Evolutionary conservation across 2,113 vertebrate species (phyloP).

Genomic region (Saccopteryx leptura): DNA sequence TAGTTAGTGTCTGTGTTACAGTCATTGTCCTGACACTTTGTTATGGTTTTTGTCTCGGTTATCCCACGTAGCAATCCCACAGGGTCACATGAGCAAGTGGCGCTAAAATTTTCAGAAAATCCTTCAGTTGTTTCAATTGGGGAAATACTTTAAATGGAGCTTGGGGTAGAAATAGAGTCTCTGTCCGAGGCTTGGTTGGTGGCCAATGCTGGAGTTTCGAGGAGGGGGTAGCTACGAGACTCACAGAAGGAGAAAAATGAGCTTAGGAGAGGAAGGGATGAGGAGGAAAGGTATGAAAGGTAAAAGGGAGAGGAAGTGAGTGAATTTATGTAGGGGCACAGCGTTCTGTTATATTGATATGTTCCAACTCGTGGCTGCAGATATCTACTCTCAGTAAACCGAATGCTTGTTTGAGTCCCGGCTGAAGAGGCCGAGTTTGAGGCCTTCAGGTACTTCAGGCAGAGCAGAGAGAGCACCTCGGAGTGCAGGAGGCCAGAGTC

Average conservation of each 20-base stretch:
- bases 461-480: neutral
- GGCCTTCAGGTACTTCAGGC: neutral
- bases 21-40: neutral
- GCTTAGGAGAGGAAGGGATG: neutral
- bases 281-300: neutral
- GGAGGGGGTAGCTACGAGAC: neutral
- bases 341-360: fast-evolving
- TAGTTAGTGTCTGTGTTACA: neutral
- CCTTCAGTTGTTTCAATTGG: neutral
- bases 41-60: neutral
- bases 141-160: neutral
- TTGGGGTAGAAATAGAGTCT: neutral
- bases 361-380: neutral
- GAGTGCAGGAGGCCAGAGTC: neutral
- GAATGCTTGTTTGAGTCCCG: neutral
- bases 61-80: neutral
- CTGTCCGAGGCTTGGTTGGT: neutral
- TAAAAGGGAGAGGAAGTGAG: neutral
- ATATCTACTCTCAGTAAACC: neutral
- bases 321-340: neutral
- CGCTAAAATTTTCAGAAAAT: conserved; percentile 27
- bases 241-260: neutral
- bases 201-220: neutral
- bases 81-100: neutral
- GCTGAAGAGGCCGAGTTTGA: neutral